A percentile compares a stretch with the other conserved stretches of the same genome.
phyloP scores from a whole-genome alignment of 1,140 invertebrate genomes.

The Microplitis mediator region DNA sequence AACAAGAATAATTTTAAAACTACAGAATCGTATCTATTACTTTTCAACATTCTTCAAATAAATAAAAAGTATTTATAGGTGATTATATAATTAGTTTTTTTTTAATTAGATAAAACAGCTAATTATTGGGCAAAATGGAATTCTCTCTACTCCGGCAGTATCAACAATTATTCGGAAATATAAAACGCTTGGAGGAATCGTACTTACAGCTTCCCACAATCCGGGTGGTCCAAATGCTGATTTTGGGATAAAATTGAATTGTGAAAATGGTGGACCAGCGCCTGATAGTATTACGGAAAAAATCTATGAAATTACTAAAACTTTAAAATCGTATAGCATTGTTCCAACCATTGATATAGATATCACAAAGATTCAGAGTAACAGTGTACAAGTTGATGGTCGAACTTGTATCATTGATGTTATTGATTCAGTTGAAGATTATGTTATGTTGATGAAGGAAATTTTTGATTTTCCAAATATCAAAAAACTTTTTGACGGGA shows the following conservation, averaged over 20 bases:
- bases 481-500: constrained; percentile 75
- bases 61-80: no score
- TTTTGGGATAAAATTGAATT: constrained; percentile 99
- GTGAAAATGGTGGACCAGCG: constrained; percentile 94
- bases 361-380: constrained; percentile 69
- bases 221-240: constrained; percentile 96
- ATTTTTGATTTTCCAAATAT: constrained; percentile 96
- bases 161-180: constrained; percentile 92
- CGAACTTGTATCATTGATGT: constrained; percentile 84
- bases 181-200: constrained; percentile 87
- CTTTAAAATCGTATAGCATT: constrained; percentile 81
- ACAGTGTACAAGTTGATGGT: constrained; percentile 70
- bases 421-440: constrained; percentile 90
- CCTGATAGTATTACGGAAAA: constrained; percentile 89
- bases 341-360: constrained; percentile 79
- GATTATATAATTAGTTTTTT: no score
- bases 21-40: no score
- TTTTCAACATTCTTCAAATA: no score
- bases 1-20: no score
- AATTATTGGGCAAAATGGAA: constrained; percentile 90
- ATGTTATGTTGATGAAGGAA: constrained; percentile 91
- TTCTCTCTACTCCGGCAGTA: constrained; percentile 95
- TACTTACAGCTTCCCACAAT: constrained; percentile 98
- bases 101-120: constrained; percentile 76
- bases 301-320: constrained; percentile 84